phyloP scores from a whole-genome alignment of 1,140 invertebrate species.

The Drosophila pallidifrons region DNA sequence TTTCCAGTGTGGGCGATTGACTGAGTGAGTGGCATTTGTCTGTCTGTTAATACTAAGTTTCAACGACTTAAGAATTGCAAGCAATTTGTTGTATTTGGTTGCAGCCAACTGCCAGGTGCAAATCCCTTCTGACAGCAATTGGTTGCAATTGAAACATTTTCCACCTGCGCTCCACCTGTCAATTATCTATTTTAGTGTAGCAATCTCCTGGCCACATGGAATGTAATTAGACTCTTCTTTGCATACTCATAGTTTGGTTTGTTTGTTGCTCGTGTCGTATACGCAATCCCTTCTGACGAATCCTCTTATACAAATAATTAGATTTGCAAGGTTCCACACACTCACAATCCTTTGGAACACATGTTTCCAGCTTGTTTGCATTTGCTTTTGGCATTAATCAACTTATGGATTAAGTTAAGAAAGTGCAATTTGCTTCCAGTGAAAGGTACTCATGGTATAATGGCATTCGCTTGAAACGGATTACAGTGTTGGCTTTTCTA shows the following conservation, averaged over 20 bases:
- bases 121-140: background rate
- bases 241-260: background rate
- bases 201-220: slow-evolving; percentile 12
- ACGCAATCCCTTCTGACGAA: background rate
- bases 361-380: background rate
- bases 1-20: slow-evolving; percentile 9
- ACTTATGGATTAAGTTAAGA: slow-evolving; percentile 10
- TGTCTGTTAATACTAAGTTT: slow-evolving; percentile 6
- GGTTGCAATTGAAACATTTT: slow-evolving; percentile 18
- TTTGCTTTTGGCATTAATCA: background rate
- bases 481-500: background rate
- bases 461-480: background rate
- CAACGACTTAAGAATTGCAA: slow-evolving; percentile 20
- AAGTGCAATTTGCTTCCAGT: slow-evolving; percentile 4
- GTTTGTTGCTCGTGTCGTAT: background rate
- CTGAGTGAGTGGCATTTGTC: slow-evolving; percentile 36
- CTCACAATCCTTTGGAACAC: background rate
- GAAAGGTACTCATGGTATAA: no score
- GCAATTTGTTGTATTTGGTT: slow-evolving; percentile 13
- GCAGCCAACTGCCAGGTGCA: slow-evolving; percentile 16
- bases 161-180: background rate
- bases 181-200: background rate
- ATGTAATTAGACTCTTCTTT: slow-evolving; percentile 29
- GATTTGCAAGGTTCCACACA: background rate
- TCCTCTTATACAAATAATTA: background rate